Conservation (phyloP, 2,797 vertebrate genomes). For the Sebastes diploproa region DNA sequence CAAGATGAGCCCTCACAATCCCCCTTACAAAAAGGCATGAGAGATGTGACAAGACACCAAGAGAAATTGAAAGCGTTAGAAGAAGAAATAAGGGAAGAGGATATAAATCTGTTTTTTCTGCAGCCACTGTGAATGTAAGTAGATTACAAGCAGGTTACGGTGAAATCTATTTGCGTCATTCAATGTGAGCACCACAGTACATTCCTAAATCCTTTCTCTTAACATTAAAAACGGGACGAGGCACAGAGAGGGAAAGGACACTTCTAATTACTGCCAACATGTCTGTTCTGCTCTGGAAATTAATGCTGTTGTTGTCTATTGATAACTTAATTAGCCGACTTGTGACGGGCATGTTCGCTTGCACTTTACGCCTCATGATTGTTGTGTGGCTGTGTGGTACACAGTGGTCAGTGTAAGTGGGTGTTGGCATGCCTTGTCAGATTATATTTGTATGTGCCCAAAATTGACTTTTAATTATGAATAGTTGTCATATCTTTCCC, state of each 20-base stretch:
- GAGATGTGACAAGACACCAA: constrained; percentile 6
- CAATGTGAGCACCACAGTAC: constrained; percentile 34
- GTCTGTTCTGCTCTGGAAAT: constrained; percentile 63
- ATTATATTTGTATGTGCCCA: constrained; percentile 67
- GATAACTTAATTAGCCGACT: constrained; percentile 65
- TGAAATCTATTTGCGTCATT: constrained; percentile 48
- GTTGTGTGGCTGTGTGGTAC: constrained; percentile 68
- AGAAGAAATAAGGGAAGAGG: neutral
- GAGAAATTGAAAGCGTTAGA: neutral
- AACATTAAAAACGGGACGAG: constrained; percentile 52
- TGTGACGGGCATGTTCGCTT: constrained; percentile 69
- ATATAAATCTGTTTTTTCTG: constrained; percentile 20
- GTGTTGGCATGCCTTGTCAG: constrained; percentile 69
- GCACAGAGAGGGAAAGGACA: constrained; percentile 59
- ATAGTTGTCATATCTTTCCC: constrained; percentile 63
- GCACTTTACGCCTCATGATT: constrained; percentile 68
- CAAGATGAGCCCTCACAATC: constrained; percentile 6
- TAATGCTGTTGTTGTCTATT: constrained; percentile 62
- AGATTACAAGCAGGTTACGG: constrained; percentile 39
- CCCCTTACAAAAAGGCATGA: neutral
- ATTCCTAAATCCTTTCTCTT: constrained; percentile 64
- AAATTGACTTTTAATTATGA: constrained; percentile 66
- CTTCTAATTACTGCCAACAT: constrained; percentile 72
- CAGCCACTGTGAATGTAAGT: constrained; percentile 48
- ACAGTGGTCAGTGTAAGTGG: constrained; percentile 70